These are phyloP conservation scores for Zoanthus solanderi DNA, from an alignment of 92 coral and sea anemone genomes.

Conservation along the genomic window DNA sequence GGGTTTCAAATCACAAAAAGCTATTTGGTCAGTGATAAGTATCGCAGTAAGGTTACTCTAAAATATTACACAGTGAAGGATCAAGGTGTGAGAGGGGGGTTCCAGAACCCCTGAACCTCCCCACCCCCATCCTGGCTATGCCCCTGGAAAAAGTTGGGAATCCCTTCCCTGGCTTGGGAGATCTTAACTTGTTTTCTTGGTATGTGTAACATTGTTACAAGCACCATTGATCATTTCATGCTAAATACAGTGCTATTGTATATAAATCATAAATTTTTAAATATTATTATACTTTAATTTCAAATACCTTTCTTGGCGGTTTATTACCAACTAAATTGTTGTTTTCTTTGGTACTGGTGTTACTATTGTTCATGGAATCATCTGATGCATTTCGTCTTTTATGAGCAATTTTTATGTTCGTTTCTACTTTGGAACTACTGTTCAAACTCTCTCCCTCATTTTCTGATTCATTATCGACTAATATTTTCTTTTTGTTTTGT, in stretches of 20 bases:
- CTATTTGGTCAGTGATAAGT: no score
- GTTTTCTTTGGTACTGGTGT: background rate
- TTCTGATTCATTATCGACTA: background rate
- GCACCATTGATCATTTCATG: no score
- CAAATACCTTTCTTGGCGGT: background rate
- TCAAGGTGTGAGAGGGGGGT: background rate
- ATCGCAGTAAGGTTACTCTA: no score
- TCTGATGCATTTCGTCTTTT: background rate
- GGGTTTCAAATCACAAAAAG: no score
- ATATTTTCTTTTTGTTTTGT: constrained; percentile 18
- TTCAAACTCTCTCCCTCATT: background rate
- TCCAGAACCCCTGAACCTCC: background rate
- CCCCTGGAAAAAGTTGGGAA: no score
- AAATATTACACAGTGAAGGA: no score
- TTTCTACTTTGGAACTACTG: background rate
- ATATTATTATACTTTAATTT: background rate
- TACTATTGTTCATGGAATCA: background rate
- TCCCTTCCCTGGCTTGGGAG: no score
- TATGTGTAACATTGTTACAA: no score
- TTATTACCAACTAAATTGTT: background rate
- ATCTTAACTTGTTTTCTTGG: no score
- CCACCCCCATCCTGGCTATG: background rate
- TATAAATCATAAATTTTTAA: no score
- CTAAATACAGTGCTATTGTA: no score
- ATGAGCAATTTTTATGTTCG: background rate